Base-by-base conservation (phyloP, 1,140 invertebrate species). In the Mactra quadrangularis region DNA sequence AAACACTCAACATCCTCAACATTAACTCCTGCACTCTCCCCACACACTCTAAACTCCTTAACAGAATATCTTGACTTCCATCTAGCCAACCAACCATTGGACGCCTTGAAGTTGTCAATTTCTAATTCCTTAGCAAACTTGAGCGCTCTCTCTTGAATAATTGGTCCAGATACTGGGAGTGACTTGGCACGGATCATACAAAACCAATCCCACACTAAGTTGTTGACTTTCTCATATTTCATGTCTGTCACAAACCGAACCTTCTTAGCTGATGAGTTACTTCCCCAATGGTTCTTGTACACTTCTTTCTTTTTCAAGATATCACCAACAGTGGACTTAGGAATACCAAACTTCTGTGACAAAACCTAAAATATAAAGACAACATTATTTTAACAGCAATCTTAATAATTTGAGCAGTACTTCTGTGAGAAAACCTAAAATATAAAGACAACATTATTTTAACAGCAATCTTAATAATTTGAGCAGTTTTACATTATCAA, bases 41-140 rank as follows among this genome's bases (percentile, higher is more conserved):
- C 60, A 45, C 7, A 41, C 60, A 64, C 60, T 22, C 41, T 64
- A 45, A n/a, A 64, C 38, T 35, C 60, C 22, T 64, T 64, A n/a
- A 85, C 75, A 68, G 57, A 72, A 72, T 89, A 85, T 2, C 85
- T 50, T 17, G 57, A 70, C 47, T 86, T 85, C 57, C 89, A 91
- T 4, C 83, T 81, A 17, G 88, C 84, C 66, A 90, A 83, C 90
- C 90, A 91, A 15, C 87, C 88, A 70, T 86, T 86, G 29, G 84
- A 87, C 27, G 86, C 86, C 19, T 89, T 89, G 66, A 91, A 91
- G 41, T 90, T 29, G 4, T 6, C 9, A 3, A 45, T 3, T 64
- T 47, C 7, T n/a, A 57, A 9, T 31, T 77, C 41, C 25, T 52
- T 57, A 13, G 33, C 55, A 50, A 19, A 55, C 13, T 77, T n/a